A percentile compares a stretch with the other conserved stretches of the same genome.
Evolutionary conservation across 2,113 vertebrate genomes (phyloP).

Genomic region (Dicerorhinus sumatrensis): DNA sequence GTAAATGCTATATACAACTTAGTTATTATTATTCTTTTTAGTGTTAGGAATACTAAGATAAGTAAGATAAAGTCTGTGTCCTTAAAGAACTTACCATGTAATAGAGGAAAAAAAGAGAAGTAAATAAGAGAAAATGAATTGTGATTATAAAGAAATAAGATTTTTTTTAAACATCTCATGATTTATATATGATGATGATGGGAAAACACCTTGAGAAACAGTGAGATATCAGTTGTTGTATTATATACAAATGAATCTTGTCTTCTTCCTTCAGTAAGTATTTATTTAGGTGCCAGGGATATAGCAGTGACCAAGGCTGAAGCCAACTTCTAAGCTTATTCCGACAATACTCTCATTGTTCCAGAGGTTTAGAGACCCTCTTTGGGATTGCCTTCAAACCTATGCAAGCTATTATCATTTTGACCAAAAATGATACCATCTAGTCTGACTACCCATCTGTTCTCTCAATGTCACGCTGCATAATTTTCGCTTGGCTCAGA

Average conservation of each 20-base stretch:
- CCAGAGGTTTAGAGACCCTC: neutral
- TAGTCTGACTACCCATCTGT: neutral
- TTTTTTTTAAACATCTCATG: conserved; percentile 2
- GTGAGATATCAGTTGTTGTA: neutral
- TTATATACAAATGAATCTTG: neutral
- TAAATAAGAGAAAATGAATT: conserved; percentile 49
- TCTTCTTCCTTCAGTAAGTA: neutral
- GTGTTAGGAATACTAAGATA: neutral
- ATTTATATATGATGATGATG: neutral
- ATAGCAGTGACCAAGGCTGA: neutral
- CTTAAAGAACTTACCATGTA: conserved; percentile 11
- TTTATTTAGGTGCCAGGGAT: neutral
- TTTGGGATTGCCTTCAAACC: neutral
- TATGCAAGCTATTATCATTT: neutral
- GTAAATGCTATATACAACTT: conserved; percentile 2
- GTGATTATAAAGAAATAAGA: conserved; percentile 17
- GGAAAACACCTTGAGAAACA: conserved; percentile 10
- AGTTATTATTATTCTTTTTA: neutral
- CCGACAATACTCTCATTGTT: neutral
- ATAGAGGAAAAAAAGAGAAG: conserved; percentile 13
- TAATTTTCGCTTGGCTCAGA: neutral
- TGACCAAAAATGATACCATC: neutral
- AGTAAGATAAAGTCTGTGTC: neutral
- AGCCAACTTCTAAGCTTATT: neutral
- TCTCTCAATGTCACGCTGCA: neutral